phyloP scores from a whole-genome alignment of 2,888 invertebrate genomes.

The Galeruca laticollis region DNA sequence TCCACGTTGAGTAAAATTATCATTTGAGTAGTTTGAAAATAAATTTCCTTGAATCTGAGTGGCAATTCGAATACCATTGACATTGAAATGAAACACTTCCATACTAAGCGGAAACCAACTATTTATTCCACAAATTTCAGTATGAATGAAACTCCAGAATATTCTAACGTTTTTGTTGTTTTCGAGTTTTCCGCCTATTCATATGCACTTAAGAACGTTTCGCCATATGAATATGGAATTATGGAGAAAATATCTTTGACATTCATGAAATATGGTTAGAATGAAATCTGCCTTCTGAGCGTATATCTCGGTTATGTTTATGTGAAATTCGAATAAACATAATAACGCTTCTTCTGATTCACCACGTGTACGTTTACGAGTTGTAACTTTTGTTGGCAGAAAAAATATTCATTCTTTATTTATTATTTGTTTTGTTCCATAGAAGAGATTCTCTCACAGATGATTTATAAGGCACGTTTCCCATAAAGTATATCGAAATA shows the following conservation, averaged over 20 bases:
- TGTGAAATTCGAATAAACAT: constrained; percentile 16
- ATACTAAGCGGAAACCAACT: constrained; percentile 13
- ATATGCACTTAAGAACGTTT: constrained; percentile 36
- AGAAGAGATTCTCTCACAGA: neutral
- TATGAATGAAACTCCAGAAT: constrained; percentile 29
- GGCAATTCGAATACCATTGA: constrained; percentile 14
- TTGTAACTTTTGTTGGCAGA: constrained; percentile 7
- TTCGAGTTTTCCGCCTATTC: constrained; percentile 32
- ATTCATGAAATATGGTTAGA: constrained; percentile 20
- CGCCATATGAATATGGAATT: constrained; percentile 28
- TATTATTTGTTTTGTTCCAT: neutral
- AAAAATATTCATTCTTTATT: neutral
- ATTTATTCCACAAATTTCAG: constrained; percentile 25
- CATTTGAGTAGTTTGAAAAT: too few species aligned
- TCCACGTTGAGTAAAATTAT: too few species aligned
- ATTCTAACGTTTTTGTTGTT: constrained; percentile 26
- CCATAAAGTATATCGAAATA: too few species aligned
- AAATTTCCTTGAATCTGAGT: neutral
- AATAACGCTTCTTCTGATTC: constrained; percentile 13
- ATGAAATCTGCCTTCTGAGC: constrained; percentile 12
- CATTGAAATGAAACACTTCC: constrained; percentile 18
- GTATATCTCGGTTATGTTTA: constrained; percentile 6
- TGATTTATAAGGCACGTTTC: neutral
- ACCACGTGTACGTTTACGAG: constrained; percentile 4
- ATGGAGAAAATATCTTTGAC: constrained; percentile 22